These are phyloP conservation scores for Eulacestoma nigropectus DNA, from an alignment of 2,113 vertebrate genomes.

Conservation along the genomic window DNA sequence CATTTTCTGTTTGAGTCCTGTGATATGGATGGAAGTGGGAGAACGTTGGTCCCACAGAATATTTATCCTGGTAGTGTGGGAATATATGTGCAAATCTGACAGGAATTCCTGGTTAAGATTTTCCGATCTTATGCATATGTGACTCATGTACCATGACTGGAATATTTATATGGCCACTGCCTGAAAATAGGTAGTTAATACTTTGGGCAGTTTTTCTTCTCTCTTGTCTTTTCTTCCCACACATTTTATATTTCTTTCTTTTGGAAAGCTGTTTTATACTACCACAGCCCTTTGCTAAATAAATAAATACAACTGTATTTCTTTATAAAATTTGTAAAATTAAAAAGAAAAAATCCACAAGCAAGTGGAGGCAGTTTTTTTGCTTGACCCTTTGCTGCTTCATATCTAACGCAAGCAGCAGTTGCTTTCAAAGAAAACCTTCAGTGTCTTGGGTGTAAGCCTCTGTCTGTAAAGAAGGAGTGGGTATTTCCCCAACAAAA, in stretches of 20 bases:
- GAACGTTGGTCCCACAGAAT: background rate
- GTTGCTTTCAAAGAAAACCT: background rate
- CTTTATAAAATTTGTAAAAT: background rate
- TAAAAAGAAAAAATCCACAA: background rate
- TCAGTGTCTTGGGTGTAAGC: background rate
- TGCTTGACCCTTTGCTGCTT: background rate
- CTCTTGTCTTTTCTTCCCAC: background rate
- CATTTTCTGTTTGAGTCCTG: background rate
- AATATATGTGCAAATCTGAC: background rate
- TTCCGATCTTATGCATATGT: background rate
- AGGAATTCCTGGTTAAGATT: background rate
- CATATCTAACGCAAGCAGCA: background rate
- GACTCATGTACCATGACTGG: background rate
- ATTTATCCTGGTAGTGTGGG: background rate
- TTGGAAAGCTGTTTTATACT: background rate
- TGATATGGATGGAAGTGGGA: background rate
- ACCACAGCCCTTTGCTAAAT: background rate
- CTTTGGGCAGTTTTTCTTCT: background rate
- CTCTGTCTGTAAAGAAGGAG: background rate
- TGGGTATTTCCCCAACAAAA: background rate
- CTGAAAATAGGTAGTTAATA: background rate
- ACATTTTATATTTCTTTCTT: background rate
- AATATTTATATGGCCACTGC: background rate
- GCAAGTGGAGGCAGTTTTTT: background rate
- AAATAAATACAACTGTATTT: background rate